phyloP scores from a whole-genome alignment of 1,140 invertebrate genomes.

The Himalopsyche phryganea region DNA sequence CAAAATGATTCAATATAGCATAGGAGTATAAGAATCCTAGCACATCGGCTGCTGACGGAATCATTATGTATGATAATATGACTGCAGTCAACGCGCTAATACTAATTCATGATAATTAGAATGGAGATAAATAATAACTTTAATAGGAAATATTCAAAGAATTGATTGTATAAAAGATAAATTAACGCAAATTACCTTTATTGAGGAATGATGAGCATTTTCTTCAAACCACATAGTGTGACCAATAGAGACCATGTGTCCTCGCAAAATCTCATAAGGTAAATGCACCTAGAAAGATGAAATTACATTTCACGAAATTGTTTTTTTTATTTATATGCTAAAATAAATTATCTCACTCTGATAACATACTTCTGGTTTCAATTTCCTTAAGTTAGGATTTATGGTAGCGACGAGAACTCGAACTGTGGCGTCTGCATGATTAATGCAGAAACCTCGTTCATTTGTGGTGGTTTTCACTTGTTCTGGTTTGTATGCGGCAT shows the following conservation, averaged over 20 bases:
- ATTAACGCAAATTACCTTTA: conserved; percentile 82
- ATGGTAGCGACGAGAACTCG: conserved; percentile 89
- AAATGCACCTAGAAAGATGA: conserved; percentile 64
- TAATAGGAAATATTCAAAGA: too few relatives aligned
- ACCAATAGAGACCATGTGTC: conserved; percentile 88
- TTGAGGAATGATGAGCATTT: conserved; percentile 94
- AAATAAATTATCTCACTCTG: background rate
- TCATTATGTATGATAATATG: too few relatives aligned
- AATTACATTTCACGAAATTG: conserved; percentile 6
- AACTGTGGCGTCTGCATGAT: conserved; percentile 77
- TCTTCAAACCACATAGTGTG: conserved; percentile 98
- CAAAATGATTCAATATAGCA: too few relatives aligned
- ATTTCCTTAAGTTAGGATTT: conserved; percentile 87
- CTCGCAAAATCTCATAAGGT: conserved; percentile 80
- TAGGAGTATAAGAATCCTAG: too few relatives aligned
- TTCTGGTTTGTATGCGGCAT: conserved; percentile 58
- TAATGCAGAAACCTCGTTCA: conserved; percentile 81
- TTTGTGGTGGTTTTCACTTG: conserved; percentile 62
- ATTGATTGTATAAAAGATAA: too few relatives aligned
- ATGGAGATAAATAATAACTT: too few relatives aligned
- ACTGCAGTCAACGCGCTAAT: too few relatives aligned
- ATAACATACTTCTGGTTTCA: conserved; percentile 73
- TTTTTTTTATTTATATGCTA: background rate
- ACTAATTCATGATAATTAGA: too few relatives aligned
- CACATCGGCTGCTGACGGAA: too few relatives aligned